Evolutionary conservation across 1,140 invertebrate genomes (phyloP).

Genomic region (Theocolax elegans): DNA sequence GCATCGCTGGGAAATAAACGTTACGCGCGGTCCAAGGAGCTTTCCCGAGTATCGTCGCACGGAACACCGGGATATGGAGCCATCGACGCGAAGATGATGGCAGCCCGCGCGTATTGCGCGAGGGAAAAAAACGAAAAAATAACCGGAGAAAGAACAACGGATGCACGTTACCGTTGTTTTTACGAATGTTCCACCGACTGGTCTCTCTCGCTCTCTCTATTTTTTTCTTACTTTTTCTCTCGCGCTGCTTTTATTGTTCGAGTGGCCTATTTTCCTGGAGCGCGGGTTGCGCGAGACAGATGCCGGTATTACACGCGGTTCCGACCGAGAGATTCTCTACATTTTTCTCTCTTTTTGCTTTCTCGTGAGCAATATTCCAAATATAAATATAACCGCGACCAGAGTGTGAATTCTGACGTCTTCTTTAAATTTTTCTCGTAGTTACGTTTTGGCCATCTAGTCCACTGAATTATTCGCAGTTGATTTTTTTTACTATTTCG

Average conservation of each 20-base stretch:
- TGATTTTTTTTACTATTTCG: too few relatives aligned
- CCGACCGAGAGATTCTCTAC: background rate
- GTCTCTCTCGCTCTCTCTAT: too few relatives aligned
- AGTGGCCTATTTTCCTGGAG: conserved; percentile 18
- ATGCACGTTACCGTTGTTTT: conserved; percentile 5
- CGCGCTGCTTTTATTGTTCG: conserved; percentile 23
- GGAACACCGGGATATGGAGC: background rate
- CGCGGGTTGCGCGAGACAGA: conserved; percentile 13
- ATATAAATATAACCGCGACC: conserved; percentile 18
- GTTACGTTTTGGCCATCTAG: too few relatives aligned
- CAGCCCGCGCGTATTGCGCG: background rate
- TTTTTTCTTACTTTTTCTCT: too few relatives aligned
- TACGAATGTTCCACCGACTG: conserved; percentile 7
- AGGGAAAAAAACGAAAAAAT: background rate
- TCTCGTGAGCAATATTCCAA: background rate
- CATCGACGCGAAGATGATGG: conserved; percentile 20
- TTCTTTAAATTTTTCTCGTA: conserved; percentile 6
- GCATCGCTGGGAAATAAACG: conserved; percentile 9
- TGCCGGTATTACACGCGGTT: conserved; percentile 21
- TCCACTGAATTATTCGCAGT: too few relatives aligned
- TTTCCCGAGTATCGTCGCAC: conserved; percentile 1
- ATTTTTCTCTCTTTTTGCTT: background rate
- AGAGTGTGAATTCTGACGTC: background rate
- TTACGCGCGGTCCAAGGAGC: conserved; percentile 17
- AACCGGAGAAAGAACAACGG: background rate